phyloP scores from a whole-genome alignment of 2,888 invertebrate species.

The Andrena bucephala region DNA sequence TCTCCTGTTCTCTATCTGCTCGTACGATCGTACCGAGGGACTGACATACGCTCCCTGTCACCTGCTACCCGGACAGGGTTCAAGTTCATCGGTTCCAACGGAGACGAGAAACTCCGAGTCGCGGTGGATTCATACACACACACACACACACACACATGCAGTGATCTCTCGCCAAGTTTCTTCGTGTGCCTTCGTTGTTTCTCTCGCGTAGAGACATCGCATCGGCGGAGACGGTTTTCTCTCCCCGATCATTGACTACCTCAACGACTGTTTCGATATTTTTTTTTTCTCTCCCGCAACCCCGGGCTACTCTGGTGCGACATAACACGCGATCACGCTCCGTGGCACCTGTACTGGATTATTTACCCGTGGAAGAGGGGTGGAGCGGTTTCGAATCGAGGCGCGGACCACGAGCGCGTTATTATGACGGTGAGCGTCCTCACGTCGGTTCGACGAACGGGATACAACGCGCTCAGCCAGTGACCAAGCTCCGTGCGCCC shows the following conservation, averaged over 20 bases:
- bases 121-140: neutral
- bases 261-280: neutral
- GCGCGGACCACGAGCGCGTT: constrained; percentile 51
- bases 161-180: constrained; percentile 2
- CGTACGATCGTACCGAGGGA: constrained; percentile 20
- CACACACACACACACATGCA: neutral
- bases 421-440: constrained; percentile 64
- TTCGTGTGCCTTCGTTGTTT: constrained; percentile 26
- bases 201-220: neutral
- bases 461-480: constrained; percentile 51
- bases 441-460: constrained; percentile 64
- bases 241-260: constrained; percentile 2
- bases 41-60: constrained; percentile 38
- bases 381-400: constrained; percentile 27
- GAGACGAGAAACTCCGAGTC: neutral
- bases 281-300: neutral
- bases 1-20: constrained; percentile 16
- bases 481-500: constrained; percentile 48
- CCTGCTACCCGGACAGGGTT: constrained; percentile 44
- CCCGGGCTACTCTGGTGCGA: constrained; percentile 37
- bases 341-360: constrained; percentile 37
- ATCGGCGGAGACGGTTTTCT: neutral
- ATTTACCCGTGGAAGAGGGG: constrained; percentile 46
- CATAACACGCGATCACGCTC: neutral
- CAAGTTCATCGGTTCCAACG: constrained; percentile 54